Conservation (phyloP, 2,888 invertebrate species). For the Microctonus brassicae region DNA sequence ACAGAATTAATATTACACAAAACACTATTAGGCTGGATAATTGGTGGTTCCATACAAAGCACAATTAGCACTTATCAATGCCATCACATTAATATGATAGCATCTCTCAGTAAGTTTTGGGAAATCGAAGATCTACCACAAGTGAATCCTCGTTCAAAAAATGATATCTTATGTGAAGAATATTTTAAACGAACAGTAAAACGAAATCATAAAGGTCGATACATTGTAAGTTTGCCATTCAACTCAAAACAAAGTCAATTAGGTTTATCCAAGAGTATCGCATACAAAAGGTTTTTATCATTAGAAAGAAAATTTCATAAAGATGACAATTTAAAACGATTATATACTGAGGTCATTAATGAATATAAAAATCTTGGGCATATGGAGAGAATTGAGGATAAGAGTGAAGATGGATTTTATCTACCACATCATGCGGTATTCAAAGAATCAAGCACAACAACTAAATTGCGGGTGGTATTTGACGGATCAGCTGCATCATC, state of each 20-base stretch:
- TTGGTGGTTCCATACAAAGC: conserved; percentile 14
- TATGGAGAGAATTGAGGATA: too few relatives aligned
- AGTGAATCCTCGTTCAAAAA: conserved; percentile 5
- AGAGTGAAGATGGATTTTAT: conserved; percentile 22
- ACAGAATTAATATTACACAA: conserved; percentile 28
- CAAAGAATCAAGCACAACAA: conserved; percentile 40
- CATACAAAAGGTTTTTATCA: conserved; percentile 25
- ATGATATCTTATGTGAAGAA: conserved; percentile 28
- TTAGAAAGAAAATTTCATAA: conserved; percentile 34
- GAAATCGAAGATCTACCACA: conserved; percentile 38
- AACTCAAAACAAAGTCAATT: conserved; percentile 20
- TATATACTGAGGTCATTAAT: conserved; percentile 30
- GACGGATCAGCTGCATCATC: too few relatives aligned
- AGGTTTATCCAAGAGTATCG: conserved; percentile 29
- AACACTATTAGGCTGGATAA: conserved; percentile 31
- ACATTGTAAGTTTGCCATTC: conserved; percentile 35
- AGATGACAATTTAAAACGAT: conserved; percentile 24
- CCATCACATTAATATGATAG: not conserved
- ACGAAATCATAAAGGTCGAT: conserved; percentile 25
- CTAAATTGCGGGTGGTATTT: too few relatives aligned
- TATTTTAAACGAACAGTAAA: conserved; percentile 19
- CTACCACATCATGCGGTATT: conserved; percentile 47
- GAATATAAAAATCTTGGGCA: conserved; percentile 35
- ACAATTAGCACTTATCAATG: not conserved
- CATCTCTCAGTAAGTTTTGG: conserved; percentile 42